Evolutionary conservation across 2,113 vertebrate genomes (phyloP).

Genomic region (Morphnarchus princeps): DNA sequence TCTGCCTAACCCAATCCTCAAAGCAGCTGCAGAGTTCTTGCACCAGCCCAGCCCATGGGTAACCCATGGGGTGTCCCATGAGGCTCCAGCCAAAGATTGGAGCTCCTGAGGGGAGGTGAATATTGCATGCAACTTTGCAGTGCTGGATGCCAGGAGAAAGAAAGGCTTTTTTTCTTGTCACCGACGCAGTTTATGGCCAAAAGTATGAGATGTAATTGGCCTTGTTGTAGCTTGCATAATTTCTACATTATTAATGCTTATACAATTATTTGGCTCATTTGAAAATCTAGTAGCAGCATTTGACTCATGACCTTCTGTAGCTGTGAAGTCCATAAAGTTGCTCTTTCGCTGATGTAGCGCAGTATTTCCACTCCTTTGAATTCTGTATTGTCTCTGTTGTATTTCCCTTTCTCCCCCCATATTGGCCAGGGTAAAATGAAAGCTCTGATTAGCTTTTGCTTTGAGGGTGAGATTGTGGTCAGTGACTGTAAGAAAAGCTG

Average conservation of each 20-base stretch:
- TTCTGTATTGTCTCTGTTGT: background rate
- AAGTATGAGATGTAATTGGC: background rate
- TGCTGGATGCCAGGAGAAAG: background rate
- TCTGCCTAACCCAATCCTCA: background rate
- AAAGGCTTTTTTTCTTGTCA: background rate
- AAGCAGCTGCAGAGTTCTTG: background rate
- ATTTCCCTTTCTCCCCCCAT: background rate
- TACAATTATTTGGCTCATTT: background rate
- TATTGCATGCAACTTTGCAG: background rate
- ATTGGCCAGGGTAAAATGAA: background rate
- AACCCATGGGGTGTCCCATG: background rate
- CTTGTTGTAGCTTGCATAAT: background rate
- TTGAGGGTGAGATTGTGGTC: background rate
- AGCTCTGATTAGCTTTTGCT: background rate
- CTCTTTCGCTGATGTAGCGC: background rate
- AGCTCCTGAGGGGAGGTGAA: background rate
- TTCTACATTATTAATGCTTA: background rate
- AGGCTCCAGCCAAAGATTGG: background rate
- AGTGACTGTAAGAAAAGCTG: background rate
- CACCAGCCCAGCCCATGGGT: background rate
- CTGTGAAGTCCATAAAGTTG: background rate
- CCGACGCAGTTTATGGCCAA: background rate
- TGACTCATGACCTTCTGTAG: background rate
- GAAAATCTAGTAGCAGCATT: background rate
- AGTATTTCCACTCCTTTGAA: background rate